Percentiles rank a stretch among this genome's conserved stretches.
These are phyloP conservation scores for Whitmania pigra DNA, from an alignment of 1,140 invertebrate genomes.

Conservation along the genomic window DNA sequence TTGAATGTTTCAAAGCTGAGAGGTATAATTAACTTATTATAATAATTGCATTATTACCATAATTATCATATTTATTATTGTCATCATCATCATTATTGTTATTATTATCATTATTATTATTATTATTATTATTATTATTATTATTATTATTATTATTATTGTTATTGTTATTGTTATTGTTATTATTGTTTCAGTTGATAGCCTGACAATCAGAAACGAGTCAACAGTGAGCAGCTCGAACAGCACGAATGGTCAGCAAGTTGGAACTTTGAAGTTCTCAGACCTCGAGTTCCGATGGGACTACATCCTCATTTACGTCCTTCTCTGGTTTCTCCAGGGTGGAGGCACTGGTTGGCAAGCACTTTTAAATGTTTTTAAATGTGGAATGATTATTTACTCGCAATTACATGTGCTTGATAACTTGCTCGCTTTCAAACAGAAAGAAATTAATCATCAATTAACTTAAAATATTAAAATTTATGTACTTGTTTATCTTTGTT, in stretches of 20 bases:
- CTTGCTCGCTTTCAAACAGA: background rate
- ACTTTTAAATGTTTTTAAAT: constrained; percentile 14
- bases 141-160: constrained; percentile 1
- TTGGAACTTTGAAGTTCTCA: background rate
- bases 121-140: constrained; percentile 14
- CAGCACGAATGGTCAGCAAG: background rate
- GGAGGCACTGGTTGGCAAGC: constrained; percentile 47
- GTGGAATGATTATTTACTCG: constrained; percentile 1
- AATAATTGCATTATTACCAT: no score
- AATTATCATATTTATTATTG: background rate
- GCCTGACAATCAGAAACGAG: constrained; percentile 45
- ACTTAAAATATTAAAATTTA: no score
- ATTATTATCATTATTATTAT: no score
- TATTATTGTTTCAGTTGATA: constrained; percentile 55
- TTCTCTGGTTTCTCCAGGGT: constrained; percentile 81
- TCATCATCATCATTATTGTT: background rate
- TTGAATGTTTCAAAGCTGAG: no score
- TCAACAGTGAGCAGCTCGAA: background rate
- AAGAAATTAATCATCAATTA: background rate
- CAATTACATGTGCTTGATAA: no score
- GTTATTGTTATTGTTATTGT: background rate
- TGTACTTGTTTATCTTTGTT: no score
- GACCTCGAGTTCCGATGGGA: constrained; percentile 64
- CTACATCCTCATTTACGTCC: constrained; percentile 69
- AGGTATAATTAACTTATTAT: no score